These are phyloP conservation scores for Leiothrix lutea DNA, from an alignment of 2,113 vertebrate species.

Conservation along the genomic window DNA sequence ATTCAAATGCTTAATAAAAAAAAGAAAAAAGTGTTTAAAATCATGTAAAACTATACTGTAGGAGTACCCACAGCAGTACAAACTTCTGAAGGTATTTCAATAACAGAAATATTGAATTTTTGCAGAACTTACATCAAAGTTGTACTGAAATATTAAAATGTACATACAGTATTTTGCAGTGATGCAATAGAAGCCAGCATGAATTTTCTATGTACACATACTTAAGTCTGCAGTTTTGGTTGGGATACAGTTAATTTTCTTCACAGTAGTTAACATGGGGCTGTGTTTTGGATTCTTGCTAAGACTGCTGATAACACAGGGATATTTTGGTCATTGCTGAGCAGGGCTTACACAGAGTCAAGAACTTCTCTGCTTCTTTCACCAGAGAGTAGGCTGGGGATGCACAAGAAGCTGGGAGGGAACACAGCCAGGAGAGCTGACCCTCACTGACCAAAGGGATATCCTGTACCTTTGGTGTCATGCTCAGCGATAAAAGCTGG, in stretches of 20 bases:
- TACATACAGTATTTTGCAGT: not conserved
- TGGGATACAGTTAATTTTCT: not conserved
- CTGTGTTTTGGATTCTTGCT: not conserved
- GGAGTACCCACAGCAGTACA: not conserved
- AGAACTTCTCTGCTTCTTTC: not conserved
- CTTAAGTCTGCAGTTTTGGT: not conserved
- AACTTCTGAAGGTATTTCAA: not conserved
- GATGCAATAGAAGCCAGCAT: not conserved
- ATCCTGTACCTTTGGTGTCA: not conserved
- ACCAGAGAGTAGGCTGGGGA: not conserved
- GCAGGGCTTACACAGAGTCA: not conserved
- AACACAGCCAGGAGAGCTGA: not conserved
- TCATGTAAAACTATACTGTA: not conserved
- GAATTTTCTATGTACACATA: accelerated
- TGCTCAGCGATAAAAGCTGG: not conserved
- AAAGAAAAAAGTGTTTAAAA: not conserved
- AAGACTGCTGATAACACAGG: not conserved
- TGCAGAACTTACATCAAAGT: not conserved
- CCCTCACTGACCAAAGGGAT: not conserved
- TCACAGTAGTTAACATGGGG: not conserved
- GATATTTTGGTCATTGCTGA: not conserved
- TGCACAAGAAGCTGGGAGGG: not conserved
- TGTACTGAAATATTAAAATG: not conserved
- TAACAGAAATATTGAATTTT: not conserved
- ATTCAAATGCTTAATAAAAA: not conserved